phyloP scores from a whole-genome alignment of 2,888 invertebrate genomes.

The Periphyllus acericola region DNA sequence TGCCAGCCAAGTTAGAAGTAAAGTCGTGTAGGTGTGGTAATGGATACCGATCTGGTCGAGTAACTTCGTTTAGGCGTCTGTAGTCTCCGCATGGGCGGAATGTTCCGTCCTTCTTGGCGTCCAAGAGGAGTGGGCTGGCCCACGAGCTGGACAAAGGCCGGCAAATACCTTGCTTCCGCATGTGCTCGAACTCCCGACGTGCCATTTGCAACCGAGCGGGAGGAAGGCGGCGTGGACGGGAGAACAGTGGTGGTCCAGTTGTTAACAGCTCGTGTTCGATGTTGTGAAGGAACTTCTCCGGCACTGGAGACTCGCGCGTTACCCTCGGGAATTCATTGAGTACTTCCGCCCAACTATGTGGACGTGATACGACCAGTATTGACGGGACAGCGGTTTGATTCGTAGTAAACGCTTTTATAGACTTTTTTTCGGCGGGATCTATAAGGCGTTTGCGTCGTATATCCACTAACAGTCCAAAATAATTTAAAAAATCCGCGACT shows the following conservation, averaged over 20 bases:
- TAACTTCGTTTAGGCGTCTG: not conserved
- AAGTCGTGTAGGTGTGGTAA: slow-evolving; percentile 52
- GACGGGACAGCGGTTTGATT: no score
- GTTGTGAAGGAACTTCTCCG: not conserved
- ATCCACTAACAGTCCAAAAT: no score
- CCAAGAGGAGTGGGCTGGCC: slow-evolving; percentile 56
- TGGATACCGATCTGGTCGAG: not conserved
- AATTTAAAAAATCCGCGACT: no score
- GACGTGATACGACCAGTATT: no score
- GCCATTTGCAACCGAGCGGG: not conserved
- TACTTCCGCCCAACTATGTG: not conserved
- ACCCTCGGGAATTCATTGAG: not conserved
- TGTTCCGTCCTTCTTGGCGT: slow-evolving; percentile 64
- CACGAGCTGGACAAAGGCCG: not conserved
- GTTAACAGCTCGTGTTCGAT: slow-evolving; percentile 62
- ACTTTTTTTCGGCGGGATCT: no score
- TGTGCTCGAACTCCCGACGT: not conserved
- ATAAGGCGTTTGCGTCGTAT: no score
- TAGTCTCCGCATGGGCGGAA: slow-evolving; percentile 64
- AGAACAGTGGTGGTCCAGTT: slow-evolving; percentile 63
- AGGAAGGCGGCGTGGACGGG: not conserved
- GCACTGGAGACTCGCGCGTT: not conserved
- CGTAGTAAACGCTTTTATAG: no score
- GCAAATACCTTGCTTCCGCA: slow-evolving; percentile 12
- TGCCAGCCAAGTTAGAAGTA: slow-evolving; percentile 35